Evolutionary conservation across 2,113 vertebrate species (phyloP).

Genomic region (Prionailurus viverrinus): DNA sequence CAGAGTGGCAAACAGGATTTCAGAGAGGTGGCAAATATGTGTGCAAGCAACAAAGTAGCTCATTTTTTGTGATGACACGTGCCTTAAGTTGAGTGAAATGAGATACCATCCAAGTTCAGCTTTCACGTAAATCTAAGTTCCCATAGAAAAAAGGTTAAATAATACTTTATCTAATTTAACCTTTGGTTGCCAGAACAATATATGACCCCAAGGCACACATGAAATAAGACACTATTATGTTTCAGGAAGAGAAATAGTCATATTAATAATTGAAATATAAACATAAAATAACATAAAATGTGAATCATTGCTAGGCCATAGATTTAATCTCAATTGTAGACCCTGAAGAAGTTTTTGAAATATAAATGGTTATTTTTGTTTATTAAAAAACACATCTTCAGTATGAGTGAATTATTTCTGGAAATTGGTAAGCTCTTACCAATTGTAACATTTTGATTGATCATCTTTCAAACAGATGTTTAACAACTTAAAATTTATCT

Average conservation of each 20-base stretch:
- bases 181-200: neutral
- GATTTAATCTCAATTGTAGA: neutral
- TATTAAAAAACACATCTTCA: neutral
- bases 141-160: neutral
- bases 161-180: slow-evolving; percentile 14
- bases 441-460: neutral
- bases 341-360: neutral
- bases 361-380: neutral
- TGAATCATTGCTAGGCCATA: neutral
- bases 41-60: neutral
- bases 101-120: neutral
- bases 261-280: slow-evolving; percentile 48
- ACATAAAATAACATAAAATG: neutral
- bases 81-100: neutral
- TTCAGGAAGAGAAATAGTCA: neutral
- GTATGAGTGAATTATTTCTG: neutral
- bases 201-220: neutral
- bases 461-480: neutral
- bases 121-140: neutral
- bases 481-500: neutral
- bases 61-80: neutral
- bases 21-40: neutral
- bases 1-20: neutral
- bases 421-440: neutral
- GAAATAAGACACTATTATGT: neutral